Percentiles rank a stretch among this genome's conserved stretches.
Evolutionary conservation across 2,797 vertebrate species (phyloP).

Genomic region (Psittacula echo): DNA sequence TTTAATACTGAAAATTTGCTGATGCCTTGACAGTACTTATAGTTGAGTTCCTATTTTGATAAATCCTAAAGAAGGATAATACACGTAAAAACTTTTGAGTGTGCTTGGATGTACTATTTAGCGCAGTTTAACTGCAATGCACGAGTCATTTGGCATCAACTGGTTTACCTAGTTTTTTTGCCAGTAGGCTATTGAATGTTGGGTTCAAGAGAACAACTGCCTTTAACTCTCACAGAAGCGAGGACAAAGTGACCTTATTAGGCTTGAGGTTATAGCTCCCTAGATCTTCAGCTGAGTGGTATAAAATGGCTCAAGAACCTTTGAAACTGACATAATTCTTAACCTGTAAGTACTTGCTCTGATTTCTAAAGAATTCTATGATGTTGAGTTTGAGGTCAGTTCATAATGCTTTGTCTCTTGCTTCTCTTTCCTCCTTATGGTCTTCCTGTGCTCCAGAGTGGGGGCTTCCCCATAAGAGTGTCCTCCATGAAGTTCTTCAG

Average conservation of each 20-base stretch:
- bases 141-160: neutral
- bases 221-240: neutral
- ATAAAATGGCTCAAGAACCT: neutral
- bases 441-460: neutral
- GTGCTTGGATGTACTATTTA: neutral
- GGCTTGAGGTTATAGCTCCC: neutral
- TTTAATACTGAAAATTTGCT: neutral
- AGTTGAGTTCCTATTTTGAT: neutral
- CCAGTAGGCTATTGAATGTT: neutral
- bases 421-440: neutral
- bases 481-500: fast-evolving
- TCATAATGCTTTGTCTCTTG: neutral
- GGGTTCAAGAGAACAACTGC: neutral
- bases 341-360: neutral
- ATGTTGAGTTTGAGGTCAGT: neutral
- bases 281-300: neutral
- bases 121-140: neutral
- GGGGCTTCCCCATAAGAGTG: neutral
- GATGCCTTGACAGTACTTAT: neutral
- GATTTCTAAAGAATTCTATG: neutral
- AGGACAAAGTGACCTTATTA: neutral
- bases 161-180: neutral
- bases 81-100: neutral
- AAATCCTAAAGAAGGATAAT: neutral
- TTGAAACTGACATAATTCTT: neutral